Conservation (phyloP, 2,888 invertebrate species). For the Auanema freiburgensis region DNA sequence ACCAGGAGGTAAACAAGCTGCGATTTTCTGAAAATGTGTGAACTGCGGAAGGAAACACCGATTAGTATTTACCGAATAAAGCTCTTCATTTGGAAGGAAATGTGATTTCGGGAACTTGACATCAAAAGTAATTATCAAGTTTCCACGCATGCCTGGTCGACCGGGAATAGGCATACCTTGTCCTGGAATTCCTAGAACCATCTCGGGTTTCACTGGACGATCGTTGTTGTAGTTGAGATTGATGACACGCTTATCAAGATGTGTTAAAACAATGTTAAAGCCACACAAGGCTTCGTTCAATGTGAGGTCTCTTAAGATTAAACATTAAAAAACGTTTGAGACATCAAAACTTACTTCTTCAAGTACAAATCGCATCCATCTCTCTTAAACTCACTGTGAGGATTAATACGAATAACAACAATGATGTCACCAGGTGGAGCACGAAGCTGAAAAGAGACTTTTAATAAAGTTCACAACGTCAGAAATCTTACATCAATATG, state of each 20-base stretch:
- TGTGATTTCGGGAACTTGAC: slow-evolving; percentile 82
- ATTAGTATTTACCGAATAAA: slow-evolving; percentile 40
- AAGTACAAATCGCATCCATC: slow-evolving; percentile 75
- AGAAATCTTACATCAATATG: slow-evolving; percentile 70
- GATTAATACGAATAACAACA: slow-evolving; percentile 80
- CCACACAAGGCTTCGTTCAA: slow-evolving; percentile 89
- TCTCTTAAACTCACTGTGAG: slow-evolving; percentile 80
- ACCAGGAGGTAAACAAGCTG: slow-evolving; percentile 65
- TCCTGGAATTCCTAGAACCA: slow-evolving; percentile 76
- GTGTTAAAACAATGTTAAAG: slow-evolving; percentile 80
- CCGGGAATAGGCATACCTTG: slow-evolving; percentile 82
- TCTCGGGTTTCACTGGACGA: slow-evolving; percentile 61
- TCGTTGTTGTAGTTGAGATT: slow-evolving; percentile 75
- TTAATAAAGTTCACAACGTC: not conserved
- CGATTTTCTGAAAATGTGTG: not conserved
- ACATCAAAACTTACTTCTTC: slow-evolving; percentile 44
- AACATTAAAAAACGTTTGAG: too few relatives aligned
- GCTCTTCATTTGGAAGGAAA: slow-evolving; percentile 71
- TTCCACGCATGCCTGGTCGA: slow-evolving; percentile 70
- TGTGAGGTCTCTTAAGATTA: slow-evolving; percentile 69
- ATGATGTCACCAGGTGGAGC: slow-evolving; percentile 86
- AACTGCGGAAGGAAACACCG: not conserved
- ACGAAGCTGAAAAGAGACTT: slow-evolving; percentile 72
- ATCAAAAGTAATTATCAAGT: slow-evolving; percentile 83
- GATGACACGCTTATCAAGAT: slow-evolving; percentile 84